Conservation (phyloP, 2,888 invertebrate genomes). For the Theretra japonica region DNA sequence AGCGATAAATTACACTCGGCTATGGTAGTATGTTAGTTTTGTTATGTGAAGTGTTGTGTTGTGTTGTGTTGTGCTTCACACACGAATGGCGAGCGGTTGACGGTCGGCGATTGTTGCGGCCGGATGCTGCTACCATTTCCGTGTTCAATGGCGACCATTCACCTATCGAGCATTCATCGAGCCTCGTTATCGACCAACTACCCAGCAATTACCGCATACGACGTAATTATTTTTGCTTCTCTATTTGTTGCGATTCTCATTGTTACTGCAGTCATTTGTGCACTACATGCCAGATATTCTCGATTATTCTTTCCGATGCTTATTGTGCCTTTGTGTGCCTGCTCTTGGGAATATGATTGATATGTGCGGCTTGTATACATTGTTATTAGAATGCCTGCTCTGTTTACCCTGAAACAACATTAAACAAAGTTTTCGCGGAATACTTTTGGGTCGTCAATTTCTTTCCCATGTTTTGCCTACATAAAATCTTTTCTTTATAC, state of each 20-base stretch:
- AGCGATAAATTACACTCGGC: background rate
- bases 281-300: too few relatives aligned
- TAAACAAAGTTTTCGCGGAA: background rate
- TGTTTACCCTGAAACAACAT: background rate
- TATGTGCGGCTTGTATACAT: background rate
- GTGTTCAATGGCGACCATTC: constrained; percentile 67
- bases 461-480: background rate
- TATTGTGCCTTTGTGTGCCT: background rate
- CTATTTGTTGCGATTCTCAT: background rate
- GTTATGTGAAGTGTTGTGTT: background rate
- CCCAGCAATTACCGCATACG: constrained; percentile 54
- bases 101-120: constrained; percentile 69
- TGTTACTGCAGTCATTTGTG: constrained; percentile 5
- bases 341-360: background rate
- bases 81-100: constrained; percentile 47
- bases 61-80: constrained; percentile 21
- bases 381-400: background rate
- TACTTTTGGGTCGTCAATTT: background rate
- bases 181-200: constrained; percentile 60
- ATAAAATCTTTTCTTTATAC: background rate
- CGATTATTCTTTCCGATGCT: background rate
- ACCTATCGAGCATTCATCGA: constrained; percentile 54
- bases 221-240: constrained; percentile 41
- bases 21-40: background rate
- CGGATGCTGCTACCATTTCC: constrained; percentile 75